Evolutionary conservation across 2,113 vertebrate species (phyloP).

Genomic region (Noctilio leporinus): DNA sequence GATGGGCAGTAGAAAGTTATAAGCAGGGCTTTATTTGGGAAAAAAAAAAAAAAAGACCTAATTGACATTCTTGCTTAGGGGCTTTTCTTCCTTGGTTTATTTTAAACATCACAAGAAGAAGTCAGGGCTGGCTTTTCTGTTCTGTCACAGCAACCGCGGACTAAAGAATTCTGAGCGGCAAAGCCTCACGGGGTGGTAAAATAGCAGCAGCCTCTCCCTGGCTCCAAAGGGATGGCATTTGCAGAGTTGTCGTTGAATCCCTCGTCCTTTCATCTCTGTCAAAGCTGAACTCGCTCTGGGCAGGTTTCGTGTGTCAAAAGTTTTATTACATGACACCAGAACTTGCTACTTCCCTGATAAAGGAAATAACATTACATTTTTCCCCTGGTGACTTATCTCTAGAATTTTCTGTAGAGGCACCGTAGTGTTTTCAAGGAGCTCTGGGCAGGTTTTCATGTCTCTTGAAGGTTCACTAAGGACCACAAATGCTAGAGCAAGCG

Average conservation of each 20-base stretch:
- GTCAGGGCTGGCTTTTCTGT: background rate
- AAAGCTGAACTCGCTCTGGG: background rate
- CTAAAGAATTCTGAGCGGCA: background rate
- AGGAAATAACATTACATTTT: background rate
- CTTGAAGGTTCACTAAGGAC: background rate
- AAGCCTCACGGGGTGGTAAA: background rate
- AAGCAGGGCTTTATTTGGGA: background rate
- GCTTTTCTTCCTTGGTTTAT: slow-evolving; percentile 33
- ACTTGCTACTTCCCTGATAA: background rate
- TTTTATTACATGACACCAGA: background rate
- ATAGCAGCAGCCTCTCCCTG: background rate
- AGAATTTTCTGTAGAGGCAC: background rate
- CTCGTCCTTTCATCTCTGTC: slow-evolving; percentile 3
- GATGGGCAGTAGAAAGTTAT: background rate
- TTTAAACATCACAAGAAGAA: slow-evolving; percentile 54
- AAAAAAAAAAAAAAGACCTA: background rate
- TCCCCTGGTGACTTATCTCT: background rate
- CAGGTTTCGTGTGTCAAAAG: background rate
- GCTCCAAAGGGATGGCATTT: background rate
- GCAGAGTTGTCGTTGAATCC: background rate
- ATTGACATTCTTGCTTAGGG: background rate
- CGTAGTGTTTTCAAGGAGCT: background rate
- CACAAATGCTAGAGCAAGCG: background rate
- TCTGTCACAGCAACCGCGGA: background rate
- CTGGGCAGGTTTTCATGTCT: background rate